Percentiles rank a stretch among this genome's conserved stretches.
Conservation (phyloP, 2,888 invertebrate species). For the Ormyrus pomaceus region DNA sequence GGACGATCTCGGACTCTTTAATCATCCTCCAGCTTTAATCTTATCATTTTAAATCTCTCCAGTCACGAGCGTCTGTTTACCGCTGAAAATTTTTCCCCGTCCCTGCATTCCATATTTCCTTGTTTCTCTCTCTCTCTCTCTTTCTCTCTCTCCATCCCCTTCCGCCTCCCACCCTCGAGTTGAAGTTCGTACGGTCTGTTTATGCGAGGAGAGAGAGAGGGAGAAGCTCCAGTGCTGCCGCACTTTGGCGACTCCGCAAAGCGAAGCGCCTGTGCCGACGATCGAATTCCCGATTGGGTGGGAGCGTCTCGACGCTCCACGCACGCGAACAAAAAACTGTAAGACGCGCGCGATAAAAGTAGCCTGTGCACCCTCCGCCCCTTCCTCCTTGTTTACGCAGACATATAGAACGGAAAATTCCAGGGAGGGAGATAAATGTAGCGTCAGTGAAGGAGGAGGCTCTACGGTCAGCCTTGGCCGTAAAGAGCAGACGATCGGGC, state of each 20-base stretch:
- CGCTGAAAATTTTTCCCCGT: constrained; percentile 9
- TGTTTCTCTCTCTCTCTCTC: not conserved
- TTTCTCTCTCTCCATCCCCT: not conserved
- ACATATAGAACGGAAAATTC: too few relatives aligned
- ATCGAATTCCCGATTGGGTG: constrained; percentile 71
- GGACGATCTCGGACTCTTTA: not conserved
- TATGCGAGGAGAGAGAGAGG: not conserved
- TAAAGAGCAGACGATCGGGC: not conserved
- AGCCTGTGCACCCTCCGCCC: too few relatives aligned
- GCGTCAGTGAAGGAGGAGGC: not conserved
- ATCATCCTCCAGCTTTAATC: not conserved
- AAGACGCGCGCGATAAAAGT: too few relatives aligned
- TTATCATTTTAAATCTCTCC: constrained; percentile 15
- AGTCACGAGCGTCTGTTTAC: constrained; percentile 2
- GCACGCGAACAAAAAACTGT: not conserved
- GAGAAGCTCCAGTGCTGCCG: not conserved
- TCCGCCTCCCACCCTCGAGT: not conserved
- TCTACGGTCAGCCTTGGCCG: not conserved
- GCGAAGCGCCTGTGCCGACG: constrained; percentile 57
- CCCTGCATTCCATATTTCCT: constrained; percentile 17
- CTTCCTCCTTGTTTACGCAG: too few relatives aligned
- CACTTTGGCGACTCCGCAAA: constrained; percentile 3
- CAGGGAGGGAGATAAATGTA: too few relatives aligned
- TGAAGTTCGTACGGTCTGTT: constrained; percentile 18
- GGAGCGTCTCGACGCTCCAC: constrained; percentile 55